Conservation (phyloP, 2,888 invertebrate species). For the Arctia plantaginis region DNA sequence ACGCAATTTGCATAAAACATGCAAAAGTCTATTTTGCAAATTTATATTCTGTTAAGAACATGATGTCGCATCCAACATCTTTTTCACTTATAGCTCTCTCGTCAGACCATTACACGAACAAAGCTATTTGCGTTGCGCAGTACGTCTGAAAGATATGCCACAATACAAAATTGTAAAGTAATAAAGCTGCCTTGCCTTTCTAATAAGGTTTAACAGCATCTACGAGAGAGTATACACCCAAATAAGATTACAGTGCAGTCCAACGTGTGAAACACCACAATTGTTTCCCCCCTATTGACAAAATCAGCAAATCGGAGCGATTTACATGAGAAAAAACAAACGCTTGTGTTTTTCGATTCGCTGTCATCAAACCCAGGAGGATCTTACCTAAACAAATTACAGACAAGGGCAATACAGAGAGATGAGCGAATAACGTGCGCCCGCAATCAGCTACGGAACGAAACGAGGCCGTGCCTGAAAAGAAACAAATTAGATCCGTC, state of each 20-base stretch:
- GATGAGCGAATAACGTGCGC: constrained; percentile 71
- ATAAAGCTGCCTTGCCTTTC: constrained; percentile 59
- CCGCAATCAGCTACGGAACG: constrained; percentile 72
- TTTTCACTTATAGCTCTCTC: constrained; percentile 39
- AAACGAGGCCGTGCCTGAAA: constrained; percentile 76
- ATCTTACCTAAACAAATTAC: constrained; percentile 71
- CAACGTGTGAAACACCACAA: constrained; percentile 47
- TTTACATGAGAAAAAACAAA: constrained; percentile 40
- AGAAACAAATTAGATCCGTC: constrained; percentile 84
- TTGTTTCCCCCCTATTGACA: constrained; percentile 38
- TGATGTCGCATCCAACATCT: constrained; percentile 48
- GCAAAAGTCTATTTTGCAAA: constrained; percentile 49
- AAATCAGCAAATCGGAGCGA: constrained; percentile 39
- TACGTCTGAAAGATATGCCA: constrained; percentile 37
- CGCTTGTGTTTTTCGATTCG: constrained; percentile 44
- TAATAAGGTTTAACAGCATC: constrained; percentile 63
- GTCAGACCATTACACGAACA: constrained; percentile 61
- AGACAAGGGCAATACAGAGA: constrained; percentile 62
- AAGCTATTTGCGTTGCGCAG: constrained; percentile 52
- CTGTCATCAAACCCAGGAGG: constrained; percentile 56
- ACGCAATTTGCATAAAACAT: constrained; percentile 51
- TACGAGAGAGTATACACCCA: constrained; percentile 27
- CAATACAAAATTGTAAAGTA: constrained; percentile 59
- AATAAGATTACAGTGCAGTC: constrained; percentile 56
- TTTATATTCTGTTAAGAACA: constrained; percentile 49